Evolutionary conservation across 2,888 invertebrate species (phyloP), one percentile per base, ranked within the genome.

Genomic region (Leptinotarsa tumamoca): DNA sequence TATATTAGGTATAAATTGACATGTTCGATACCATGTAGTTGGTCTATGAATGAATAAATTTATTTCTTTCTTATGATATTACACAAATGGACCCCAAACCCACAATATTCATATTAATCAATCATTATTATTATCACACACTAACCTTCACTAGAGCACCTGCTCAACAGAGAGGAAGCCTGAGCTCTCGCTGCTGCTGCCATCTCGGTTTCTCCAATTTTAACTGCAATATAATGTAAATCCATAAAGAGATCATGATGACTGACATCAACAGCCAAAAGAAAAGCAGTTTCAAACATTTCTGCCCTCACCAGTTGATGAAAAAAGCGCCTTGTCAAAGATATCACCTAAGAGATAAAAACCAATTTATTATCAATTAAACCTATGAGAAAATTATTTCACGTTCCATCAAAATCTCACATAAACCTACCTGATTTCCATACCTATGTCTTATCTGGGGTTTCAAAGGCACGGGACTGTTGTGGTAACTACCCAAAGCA

Each of bases 211-310:
- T 92, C 92, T 2, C 91, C 90, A 73, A 92, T 90, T 52, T 90
- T 89, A 71, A 90, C 89, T n/a, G 95, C 95, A 61, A 93, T 92
- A 89, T 94, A 94, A 85, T 93, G 93, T 73, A 95, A 91, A 89
- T 96, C 96, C 92, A 94, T 93, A 86, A 95, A 97, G 76, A 97
- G 90, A 89, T 97, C 97, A 87, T 95, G 94, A 85, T 96, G 95
- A 71, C 93, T 92, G 79, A 97, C 91, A 87, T 97, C 96, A 80
- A 96, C 95, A 0, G 95, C 97, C 76, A 96, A 89, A 74, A 95
- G 92, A 84, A 96, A 94, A 2, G 97, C 96, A 85, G 95, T 96
- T 86, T 94, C 95, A 85, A 93, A 91, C 83, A 94, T 90, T 71
- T 93, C 92, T 80, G 94, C 92, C 78, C 95, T 93, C 18, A 97